Base-by-base conservation (phyloP, 1,140 invertebrate genomes). In the Chironomus striatipennis region DNA sequence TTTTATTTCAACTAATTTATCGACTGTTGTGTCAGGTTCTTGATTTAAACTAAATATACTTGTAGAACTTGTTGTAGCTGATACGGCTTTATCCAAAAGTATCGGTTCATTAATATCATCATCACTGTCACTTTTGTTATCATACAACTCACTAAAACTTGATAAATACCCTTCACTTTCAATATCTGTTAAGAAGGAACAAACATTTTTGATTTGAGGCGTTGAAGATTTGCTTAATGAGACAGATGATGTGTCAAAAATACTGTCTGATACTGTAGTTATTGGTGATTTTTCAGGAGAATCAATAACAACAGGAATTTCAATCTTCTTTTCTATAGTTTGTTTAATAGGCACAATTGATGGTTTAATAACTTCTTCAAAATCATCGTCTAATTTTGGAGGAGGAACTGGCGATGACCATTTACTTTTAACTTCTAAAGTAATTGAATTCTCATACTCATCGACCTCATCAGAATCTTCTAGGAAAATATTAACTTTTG, bases 401-500 rank as follows among this genome's bases (percentile, higher is more conserved):
- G 12, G 12, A 18, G 65, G 20, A 4, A 18, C 65, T 10, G 65
- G 65, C 10, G 65, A 70, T 20, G 17, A 18, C 65, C 65, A 70
- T 70, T 21, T 18, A 20, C 65, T 70, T 8, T 18, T 57, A 0
- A 57, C 47, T 57, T 57, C 47, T 0, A 57, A 5, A 57, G 47
- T 57, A 70, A 18, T 18, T 21, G 65, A 9, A 70, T 21, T 70
- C 10, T 70, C 65, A 70, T 20, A 70, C 20, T 70, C 65, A 70
- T 70, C 65, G 20, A 70, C 65, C 18, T 70, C 65, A 70, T 70
- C 65, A 21, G 65, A 21, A 7, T 70, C 65, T 8, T 18, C 65
- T 10, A 70, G 65, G 10, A 70, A 70, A 21, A 70, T 70, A 17
- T 70, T 70, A 5, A 70, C 65, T 70, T 70, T 70, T 20, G 65